Conservation (phyloP, 1,140 invertebrate genomes). For the Contarinia nasturtii region DNA sequence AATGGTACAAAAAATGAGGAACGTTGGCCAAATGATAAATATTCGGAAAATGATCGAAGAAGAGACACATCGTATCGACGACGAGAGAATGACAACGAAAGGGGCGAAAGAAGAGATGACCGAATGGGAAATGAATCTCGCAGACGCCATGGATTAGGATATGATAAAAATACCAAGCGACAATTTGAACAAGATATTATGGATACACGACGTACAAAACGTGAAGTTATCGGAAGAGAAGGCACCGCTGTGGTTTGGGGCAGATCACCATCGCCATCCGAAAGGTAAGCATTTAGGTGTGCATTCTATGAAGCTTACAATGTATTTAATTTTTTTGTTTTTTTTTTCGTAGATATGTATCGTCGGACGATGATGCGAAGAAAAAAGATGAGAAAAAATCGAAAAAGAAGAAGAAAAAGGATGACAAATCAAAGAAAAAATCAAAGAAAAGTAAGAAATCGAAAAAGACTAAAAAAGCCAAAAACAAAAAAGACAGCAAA, state of each 20-base stretch:
- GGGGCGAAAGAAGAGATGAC: conserved; percentile 14
- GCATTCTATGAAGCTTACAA: conserved; percentile 1
- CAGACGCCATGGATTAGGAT: conserved; percentile 11
- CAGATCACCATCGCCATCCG: conserved; percentile 41
- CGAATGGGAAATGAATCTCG: conserved; percentile 5
- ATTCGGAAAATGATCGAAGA: conserved; percentile 10
- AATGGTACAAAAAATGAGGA: conserved; percentile 7
- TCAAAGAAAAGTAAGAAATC: conserved; percentile 28
- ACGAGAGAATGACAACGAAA: conserved; percentile 1
- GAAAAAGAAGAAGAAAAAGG: too few species aligned
- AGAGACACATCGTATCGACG: conserved; percentile 5
- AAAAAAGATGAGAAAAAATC: too few species aligned
- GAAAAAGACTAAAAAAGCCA: conserved; percentile 17
- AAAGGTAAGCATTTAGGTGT: conserved; percentile 26
- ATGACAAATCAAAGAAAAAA: conserved; percentile 7
- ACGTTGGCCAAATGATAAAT: conserved; percentile 25
- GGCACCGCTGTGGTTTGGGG: conserved; percentile 49
- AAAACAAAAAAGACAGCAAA: conserved; percentile 23
- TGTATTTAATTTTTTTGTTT: conserved; percentile 7
- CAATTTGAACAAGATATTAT: conserved; percentile 36
- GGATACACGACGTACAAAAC: conserved; percentile 41
- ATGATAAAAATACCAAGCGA: conserved; percentile 8
- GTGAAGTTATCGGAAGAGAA: conserved; percentile 49
- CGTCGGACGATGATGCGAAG: too few species aligned
- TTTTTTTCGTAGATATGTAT: too few species aligned